Evolutionary conservation across 2,888 invertebrate genomes (phyloP), one percentile per base, ranked within the genome.

Genomic region (Hemithea aestivaria): DNA sequence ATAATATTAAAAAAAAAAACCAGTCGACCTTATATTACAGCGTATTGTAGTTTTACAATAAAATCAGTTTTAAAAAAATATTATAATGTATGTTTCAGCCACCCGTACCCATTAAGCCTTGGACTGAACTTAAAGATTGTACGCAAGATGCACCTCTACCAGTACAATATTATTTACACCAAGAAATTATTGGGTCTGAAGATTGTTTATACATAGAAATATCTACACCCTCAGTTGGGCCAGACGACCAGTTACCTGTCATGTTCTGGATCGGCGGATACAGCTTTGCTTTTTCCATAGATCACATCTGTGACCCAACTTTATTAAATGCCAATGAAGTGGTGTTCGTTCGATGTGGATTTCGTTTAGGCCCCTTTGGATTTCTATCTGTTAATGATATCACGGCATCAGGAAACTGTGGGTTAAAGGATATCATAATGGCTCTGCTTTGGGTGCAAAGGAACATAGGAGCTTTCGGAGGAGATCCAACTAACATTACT

Each of bases 221-320:
- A 16, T 16, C 16, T 16, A 16, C 16, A 5, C 16, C 16, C 3
- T 16, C 16, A 16, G 16, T 76, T 7, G 59, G 66, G 20, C 68
- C 78, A 3, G 56, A 66, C 0, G 66, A 82, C 43, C 70, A 58
- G 6, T 53, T 80, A 49, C 87, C 89, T 9, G 88, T 89, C 2
- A 83, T 89, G 82, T 83, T 88, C 43, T 88, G 82, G 79, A 77
- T 88, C 32, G 87, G 87, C 36, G 67, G 78, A 27, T 82, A 62
- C 42, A 61, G 60, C 10, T 88, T 73, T 53, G 32, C 62, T 10
- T 52, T 47, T 27, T 61, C 61, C 24, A 46, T 73, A 23, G 83
- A 83, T 35, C 45, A 60, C n/a, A 42, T 63, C 7, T 71, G 70
- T 40, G 85, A 88, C 39, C 70, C 81, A 22, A 63, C 71, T 20